phyloP scores from a whole-genome alignment of 2,113 vertebrate genomes.

The Aspiorhynchus laticeps region DNA sequence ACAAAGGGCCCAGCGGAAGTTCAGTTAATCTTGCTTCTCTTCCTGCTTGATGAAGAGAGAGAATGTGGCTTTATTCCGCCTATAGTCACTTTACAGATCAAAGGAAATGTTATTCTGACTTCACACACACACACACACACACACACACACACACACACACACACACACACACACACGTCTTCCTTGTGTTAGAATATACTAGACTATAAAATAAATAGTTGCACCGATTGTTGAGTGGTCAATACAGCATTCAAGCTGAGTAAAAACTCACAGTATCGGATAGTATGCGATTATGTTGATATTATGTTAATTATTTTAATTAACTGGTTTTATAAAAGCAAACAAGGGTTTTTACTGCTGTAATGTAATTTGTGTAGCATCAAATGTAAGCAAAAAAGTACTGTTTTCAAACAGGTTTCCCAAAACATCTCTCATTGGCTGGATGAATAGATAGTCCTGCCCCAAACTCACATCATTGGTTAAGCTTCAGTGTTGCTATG shows the following conservation, averaged over 20 bases:
- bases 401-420: constrained; percentile 5
- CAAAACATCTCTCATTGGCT: neutral
- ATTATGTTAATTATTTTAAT: no score
- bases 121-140: neutral
- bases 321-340: no score
- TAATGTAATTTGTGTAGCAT: neutral
- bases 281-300: no score
- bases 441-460: neutral
- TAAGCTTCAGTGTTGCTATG: neutral
- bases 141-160: neutral
- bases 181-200: neutral
- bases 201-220: neutral
- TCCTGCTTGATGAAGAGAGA: constrained; percentile 49
- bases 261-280: neutral
- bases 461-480: neutral
- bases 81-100: constrained; percentile 51
- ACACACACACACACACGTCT: neutral
- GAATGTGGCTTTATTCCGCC: constrained; percentile 49
- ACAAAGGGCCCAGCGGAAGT: constrained; percentile 53
- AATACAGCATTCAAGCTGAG: neutral
- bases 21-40: constrained; percentile 58
- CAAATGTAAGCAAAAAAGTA: neutral
- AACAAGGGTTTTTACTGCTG: neutral
- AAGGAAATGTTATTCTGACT: constrained; percentile 40
- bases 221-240: neutral